Conservation (phyloP, 1,140 invertebrate species). For the Heliconius nattereri region DNA sequence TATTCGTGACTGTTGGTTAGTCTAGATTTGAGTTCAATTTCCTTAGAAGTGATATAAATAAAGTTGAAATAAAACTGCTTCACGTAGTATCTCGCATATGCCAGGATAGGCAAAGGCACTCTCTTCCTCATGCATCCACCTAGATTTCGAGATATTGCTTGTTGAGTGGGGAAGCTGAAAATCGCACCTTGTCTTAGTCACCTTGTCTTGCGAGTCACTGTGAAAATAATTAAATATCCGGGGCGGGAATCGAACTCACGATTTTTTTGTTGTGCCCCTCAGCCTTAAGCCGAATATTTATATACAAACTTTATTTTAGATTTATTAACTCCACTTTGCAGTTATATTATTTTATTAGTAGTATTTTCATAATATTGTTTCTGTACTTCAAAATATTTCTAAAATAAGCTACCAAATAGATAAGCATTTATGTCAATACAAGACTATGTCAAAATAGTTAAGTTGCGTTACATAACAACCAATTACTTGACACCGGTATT, state of each 20-base stretch:
- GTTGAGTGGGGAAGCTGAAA: neutral
- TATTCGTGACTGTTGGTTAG: constrained; percentile 1
- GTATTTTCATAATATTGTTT: too few relatives aligned
- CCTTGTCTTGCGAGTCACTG: too few relatives aligned
- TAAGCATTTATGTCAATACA: constrained; percentile 8
- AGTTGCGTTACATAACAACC: constrained; percentile 7
- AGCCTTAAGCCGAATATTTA: too few relatives aligned
- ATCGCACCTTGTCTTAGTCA: neutral
- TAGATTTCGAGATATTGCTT: neutral
- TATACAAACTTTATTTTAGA: too few relatives aligned
- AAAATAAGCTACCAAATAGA: neutral
- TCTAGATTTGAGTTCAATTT: neutral
- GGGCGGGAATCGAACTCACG: too few relatives aligned
- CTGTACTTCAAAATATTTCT: too few relatives aligned
- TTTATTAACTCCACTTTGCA: too few relatives aligned
- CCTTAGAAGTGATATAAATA: neutral
- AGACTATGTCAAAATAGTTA: constrained; percentile 5
- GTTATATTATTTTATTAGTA: too few relatives aligned
- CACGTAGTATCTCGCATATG: neutral
- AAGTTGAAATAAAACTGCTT: neutral
- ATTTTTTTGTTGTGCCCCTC: too few relatives aligned
- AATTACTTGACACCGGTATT: constrained; percentile 11
- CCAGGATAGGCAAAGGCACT: neutral
- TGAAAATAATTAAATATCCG: too few relatives aligned
- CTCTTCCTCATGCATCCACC: neutral